These are phyloP conservation scores for Lumbricus terrestris DNA, from an alignment of 2,888 invertebrate species.

Conservation along the genomic window DNA sequence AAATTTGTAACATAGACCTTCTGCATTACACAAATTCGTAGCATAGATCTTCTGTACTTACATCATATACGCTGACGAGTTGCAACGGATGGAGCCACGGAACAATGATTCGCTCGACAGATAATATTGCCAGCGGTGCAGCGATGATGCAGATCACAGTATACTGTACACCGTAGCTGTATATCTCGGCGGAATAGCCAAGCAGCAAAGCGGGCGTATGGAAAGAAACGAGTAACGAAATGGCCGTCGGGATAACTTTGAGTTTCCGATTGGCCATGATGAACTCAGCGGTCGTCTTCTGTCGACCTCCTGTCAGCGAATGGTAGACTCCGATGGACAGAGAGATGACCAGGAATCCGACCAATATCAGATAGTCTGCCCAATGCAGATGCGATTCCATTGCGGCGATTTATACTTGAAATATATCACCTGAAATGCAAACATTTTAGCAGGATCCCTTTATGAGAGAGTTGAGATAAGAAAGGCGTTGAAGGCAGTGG, in stretches of 20 bases:
- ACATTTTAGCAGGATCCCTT: too few relatives aligned
- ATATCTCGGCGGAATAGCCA: slow-evolving; percentile 25
- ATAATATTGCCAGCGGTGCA: background rate
- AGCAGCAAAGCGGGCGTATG: slow-evolving; percentile 26
- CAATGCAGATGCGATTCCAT: background rate
- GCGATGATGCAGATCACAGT: background rate
- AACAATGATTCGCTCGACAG: slow-evolving; percentile 6
- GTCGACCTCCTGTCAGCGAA: slow-evolving; percentile 24
- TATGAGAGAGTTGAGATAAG: too few relatives aligned
- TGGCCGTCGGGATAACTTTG: slow-evolving; percentile 23
- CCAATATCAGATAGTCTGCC: slow-evolving; percentile 21
- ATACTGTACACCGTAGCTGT: slow-evolving; percentile 17
- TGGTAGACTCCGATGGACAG: slow-evolving; percentile 29
- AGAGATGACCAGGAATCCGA: slow-evolving; percentile 10
- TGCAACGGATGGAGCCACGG: slow-evolving; percentile 22
- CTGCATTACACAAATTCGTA: too few relatives aligned
- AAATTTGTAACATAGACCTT: too few relatives aligned
- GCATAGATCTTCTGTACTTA: too few relatives aligned
- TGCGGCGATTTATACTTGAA: background rate
- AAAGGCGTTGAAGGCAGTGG: too few relatives aligned
- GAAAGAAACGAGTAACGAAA: slow-evolving; percentile 27
- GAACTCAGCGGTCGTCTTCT: slow-evolving; percentile 26
- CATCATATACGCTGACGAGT: slow-evolving; percentile 18
- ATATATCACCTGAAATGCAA: background rate
- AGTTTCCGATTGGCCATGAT: slow-evolving; percentile 30